These are phyloP conservation scores for Pararge aegeria DNA, from an alignment of 1,140 invertebrate genomes.

Conservation along the genomic window DNA sequence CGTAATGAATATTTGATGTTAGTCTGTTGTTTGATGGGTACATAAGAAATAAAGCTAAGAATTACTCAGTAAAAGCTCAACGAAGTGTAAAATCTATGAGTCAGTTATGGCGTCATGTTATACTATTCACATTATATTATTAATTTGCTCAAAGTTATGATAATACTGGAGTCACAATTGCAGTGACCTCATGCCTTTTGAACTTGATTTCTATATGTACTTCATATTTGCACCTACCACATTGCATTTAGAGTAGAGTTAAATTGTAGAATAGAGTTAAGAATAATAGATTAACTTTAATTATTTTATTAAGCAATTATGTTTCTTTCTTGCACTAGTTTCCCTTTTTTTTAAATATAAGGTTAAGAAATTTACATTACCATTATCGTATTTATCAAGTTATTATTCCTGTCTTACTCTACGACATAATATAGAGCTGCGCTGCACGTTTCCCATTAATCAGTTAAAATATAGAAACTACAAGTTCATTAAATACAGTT, in stretches of 20 bases:
- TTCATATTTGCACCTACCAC: not conserved
- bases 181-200: conserved; percentile 4
- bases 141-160: conserved; percentile 3
- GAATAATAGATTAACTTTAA: too few species aligned
- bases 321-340: too few species aligned
- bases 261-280: too few species aligned
- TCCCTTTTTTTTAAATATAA: too few species aligned
- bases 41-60: not conserved
- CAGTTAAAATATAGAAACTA: conserved; percentile 2
- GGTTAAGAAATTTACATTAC: too few species aligned
- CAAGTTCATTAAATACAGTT: conserved; percentile 1
- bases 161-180: not conserved
- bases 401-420: too few species aligned
- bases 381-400: too few species aligned
- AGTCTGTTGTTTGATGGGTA: too few species aligned
- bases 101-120: conserved; percentile 5
- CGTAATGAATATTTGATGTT: too few species aligned
- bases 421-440: not conserved
- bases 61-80: not conserved
- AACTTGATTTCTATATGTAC: not conserved
- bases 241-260: too few species aligned
- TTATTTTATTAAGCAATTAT: too few species aligned
- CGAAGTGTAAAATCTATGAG: not conserved
- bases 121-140: conserved; percentile 15
- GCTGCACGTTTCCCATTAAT: not conserved